Percentiles rank a stretch among this genome's conserved stretches.
Evolutionary conservation across 1,140 invertebrate species (phyloP).

Genomic region (Orchesella cincta): DNA sequence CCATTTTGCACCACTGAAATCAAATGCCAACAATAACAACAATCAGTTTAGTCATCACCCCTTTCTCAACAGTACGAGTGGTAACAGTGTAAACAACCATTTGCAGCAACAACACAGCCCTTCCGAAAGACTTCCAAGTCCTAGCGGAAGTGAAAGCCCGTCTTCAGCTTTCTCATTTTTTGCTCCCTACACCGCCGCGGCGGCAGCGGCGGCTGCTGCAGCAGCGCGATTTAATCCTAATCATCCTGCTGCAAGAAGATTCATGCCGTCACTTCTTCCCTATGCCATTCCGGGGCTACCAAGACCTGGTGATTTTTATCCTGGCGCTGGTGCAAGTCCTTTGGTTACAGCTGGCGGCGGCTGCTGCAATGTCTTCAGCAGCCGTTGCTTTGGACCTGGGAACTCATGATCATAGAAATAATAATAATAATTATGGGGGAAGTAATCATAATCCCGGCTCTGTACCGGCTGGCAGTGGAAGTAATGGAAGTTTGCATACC

Average conservation of each 20-base stretch:
- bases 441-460: conserved; percentile 21
- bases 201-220: conserved; percentile 46
- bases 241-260: conserved; percentile 33
- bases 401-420: conserved; percentile 27
- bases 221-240: conserved; percentile 29
- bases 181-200: conserved; percentile 46
- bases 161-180: conserved; percentile 48
- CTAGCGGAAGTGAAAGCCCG: conserved; percentile 29
- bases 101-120: conserved; percentile 22
- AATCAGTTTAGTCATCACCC: conserved; percentile 29
- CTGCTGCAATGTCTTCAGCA: conserved; percentile 42
- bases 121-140: conserved; percentile 12
- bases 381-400: conserved; percentile 8
- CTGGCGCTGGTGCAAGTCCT: conserved; percentile 26
- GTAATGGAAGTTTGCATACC: conserved; percentile 3
- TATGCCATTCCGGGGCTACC: conserved; percentile 46
- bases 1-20: not conserved
- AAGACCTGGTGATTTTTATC: conserved; percentile 39
- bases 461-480: not conserved
- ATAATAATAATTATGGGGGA: not conserved
- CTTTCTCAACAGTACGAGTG: conserved; percentile 30
- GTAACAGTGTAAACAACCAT: conserved; percentile 6
- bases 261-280: conserved; percentile 48
- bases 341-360: conserved; percentile 44
- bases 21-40: conserved; percentile 10